Conservation (phyloP, 1,140 invertebrate genomes). For the Anthonomus grandis region DNA sequence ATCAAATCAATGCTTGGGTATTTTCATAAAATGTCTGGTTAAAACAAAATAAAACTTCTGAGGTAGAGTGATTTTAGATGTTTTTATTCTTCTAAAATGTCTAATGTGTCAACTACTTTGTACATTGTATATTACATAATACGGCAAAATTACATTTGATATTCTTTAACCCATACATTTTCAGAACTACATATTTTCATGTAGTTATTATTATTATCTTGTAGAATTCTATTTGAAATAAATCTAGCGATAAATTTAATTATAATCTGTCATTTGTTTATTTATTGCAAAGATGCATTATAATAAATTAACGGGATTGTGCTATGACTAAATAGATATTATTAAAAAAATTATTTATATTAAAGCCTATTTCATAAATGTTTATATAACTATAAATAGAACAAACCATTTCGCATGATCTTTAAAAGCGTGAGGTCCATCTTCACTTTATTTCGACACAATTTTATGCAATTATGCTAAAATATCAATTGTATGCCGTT, state of each 20-base stretch:
- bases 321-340: not conserved
- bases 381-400: not conserved
- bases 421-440: conserved; percentile 7
- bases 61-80: too few relatives aligned
- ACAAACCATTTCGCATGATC: not conserved
- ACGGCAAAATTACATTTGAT: too few relatives aligned
- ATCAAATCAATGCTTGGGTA: too few relatives aligned
- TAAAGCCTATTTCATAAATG: not conserved
- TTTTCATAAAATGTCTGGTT: too few relatives aligned
- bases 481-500: not conserved
- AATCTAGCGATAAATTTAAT: not conserved
- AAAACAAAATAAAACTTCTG: too few relatives aligned
- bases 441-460: not conserved
- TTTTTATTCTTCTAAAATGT: too few relatives aligned
- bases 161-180: too few relatives aligned
- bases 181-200: too few relatives aligned
- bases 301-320: not conserved
- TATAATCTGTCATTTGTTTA: not conserved
- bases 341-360: not conserved
- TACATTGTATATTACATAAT: too few relatives aligned
- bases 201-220: too few relatives aligned
- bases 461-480: not conserved
- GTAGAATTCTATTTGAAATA: not conserved
- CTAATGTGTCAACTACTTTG: too few relatives aligned
- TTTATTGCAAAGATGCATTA: not conserved